Evolutionary conservation across 2,113 vertebrate genomes (phyloP), one percentile per base, ranked within the genome.

Genomic region (Oreamnos americanus): DNA sequence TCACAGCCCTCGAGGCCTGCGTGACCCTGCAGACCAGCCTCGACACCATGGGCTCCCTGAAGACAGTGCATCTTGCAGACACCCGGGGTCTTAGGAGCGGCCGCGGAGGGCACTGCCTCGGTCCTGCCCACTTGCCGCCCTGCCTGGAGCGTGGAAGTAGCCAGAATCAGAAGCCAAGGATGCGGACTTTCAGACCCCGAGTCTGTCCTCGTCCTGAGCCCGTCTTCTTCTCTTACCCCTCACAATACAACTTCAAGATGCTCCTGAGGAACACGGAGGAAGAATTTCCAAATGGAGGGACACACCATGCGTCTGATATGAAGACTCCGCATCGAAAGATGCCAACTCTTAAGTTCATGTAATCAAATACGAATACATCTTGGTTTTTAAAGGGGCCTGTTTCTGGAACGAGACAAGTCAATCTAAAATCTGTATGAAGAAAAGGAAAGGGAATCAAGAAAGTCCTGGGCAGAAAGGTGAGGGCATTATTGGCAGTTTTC

Each of bases 1-100:
- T 39, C 2, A 5, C 19, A 90, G 8, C 15, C 30, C 17, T 26
- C 30, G 45, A 82, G 23, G 21, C 49, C 2, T 12, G 3, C 2
- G 26, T 7, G 30, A 16, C 39, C 55, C 60, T 71, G 2, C 26
- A 93, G 64, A 7, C 33, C 11, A 43, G n/a, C 28, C 23, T 43
- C 74, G 26, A 6, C n/a, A 53, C 2, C 3, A 21, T 12, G 2
- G 7, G 11, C 5, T 47, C 47, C 39, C 5, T 33, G 14, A 39
- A 78, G 57, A 45, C 2, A 2, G n/a, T 12, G 5, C 45, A 2
- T 3, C 55, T 43, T 45, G 21, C 21, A 21, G 53, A 36, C 17
- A 0, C 0, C 11, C 1, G 1, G 28, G 43, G 43, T 12, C 17
- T 0, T 15, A 30, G 39, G 53, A 43, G n/a, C 30, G 17, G 23